phyloP scores from a whole-genome alignment of 1,140 invertebrate genomes.

The Hylaeus anthracinus region DNA sequence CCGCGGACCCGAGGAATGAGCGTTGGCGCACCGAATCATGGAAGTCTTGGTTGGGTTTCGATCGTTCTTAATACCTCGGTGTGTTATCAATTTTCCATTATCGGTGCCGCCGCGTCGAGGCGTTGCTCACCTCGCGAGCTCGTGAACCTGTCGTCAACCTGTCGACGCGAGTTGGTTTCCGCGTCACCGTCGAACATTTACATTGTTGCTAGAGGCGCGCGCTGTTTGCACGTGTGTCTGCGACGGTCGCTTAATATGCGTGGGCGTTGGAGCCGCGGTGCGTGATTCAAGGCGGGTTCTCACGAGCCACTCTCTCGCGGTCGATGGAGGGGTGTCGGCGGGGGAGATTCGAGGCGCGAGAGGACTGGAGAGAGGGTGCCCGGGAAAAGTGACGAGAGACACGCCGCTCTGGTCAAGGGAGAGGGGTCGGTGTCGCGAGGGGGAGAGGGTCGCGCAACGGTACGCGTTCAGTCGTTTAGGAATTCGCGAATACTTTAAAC shows the following conservation, averaged over 20 bases:
- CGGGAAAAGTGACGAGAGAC: constrained; percentile 50
- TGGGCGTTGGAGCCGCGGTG: constrained; percentile 69
- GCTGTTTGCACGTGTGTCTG: constrained; percentile 63
- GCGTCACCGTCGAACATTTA: constrained; percentile 58
- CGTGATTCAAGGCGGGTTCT: constrained; percentile 74
- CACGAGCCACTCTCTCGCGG: constrained; percentile 61
- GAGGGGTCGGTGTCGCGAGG: background rate
- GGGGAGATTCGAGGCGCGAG: background rate
- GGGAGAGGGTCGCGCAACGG: constrained; percentile 44
- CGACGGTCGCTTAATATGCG: constrained; percentile 72
- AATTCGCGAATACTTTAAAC: constrained; percentile 62
- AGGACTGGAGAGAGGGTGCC: background rate
- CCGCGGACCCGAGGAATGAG: background rate
- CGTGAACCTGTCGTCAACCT: constrained; percentile 36
- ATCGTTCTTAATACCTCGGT: background rate
- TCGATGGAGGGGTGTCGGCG: background rate
- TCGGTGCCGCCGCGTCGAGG: background rate
- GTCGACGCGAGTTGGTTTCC: constrained; percentile 46
- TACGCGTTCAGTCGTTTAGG: constrained; percentile 57
- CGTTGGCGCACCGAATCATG: too few relatives aligned
- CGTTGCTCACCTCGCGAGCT: background rate
- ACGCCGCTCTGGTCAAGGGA: background rate
- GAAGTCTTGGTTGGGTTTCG: background rate
- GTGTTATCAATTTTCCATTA: background rate
- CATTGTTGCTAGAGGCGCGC: constrained; percentile 61